Conservation (phyloP, 1,140 invertebrate species). For the Dendrolimus punctatus region DNA sequence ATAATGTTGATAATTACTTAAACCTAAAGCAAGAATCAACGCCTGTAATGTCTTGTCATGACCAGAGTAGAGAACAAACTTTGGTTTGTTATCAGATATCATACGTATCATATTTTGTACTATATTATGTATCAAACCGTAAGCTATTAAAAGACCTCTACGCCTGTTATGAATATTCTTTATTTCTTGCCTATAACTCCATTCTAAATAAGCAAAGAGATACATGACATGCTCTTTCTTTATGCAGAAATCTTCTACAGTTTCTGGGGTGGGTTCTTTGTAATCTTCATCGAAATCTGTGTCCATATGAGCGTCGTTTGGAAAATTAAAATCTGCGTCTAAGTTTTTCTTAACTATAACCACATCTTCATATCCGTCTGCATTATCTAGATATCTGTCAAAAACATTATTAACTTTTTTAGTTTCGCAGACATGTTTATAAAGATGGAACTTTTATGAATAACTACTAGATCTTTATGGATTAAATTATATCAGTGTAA, state of each 20-base stretch:
- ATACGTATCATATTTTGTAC: constrained; percentile 85
- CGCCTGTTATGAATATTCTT: constrained; percentile 77
- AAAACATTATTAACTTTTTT: too few species aligned
- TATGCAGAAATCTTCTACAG: constrained; percentile 72
- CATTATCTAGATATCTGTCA: constrained; percentile 47
- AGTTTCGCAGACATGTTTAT: too few species aligned
- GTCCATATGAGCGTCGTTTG: constrained; percentile 57
- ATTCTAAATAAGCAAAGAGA: constrained; percentile 83
- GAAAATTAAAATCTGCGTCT: constrained; percentile 69
- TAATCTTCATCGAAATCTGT: constrained; percentile 66
- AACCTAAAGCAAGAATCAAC: constrained; percentile 83
- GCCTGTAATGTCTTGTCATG: constrained; percentile 93
- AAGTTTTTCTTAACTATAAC: constrained; percentile 68
- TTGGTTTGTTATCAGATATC: constrained; percentile 83
- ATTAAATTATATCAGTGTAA: too few species aligned
- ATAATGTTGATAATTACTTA: constrained; percentile 71
- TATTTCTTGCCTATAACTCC: constrained; percentile 79
- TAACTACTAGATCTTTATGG: too few species aligned
- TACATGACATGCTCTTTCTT: constrained; percentile 81
- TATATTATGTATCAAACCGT: constrained; percentile 84
- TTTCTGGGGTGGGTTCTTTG: constrained; percentile 51
- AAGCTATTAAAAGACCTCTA: constrained; percentile 80
- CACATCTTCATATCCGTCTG: constrained; percentile 63
- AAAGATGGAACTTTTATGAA: too few species aligned
- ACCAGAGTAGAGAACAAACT: constrained; percentile 90